A percentile compares a stretch with the other conserved stretches of the same genome.
Conservation (phyloP, 2,888 invertebrate species). For the Xanthorhoe designata region DNA sequence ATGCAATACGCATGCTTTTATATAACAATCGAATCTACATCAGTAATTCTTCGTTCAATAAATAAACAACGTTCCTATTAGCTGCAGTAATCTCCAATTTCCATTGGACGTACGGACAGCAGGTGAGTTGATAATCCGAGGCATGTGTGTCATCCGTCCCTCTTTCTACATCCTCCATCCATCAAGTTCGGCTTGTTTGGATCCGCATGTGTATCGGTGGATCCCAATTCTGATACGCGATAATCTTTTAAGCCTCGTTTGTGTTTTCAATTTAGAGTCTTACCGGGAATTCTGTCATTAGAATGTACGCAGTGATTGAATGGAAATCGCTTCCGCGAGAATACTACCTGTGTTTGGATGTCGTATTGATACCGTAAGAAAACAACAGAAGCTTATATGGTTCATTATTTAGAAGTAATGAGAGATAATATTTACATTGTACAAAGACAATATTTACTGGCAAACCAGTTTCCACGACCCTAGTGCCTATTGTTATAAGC, state of each 20-base stretch:
- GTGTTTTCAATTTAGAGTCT: slow-evolving; percentile 34
- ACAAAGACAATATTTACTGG: slow-evolving; percentile 18
- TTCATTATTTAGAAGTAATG: slow-evolving; percentile 19
- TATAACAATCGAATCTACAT: background rate
- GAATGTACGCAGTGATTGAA: slow-evolving; percentile 27
- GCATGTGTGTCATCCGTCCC: slow-evolving; percentile 39
- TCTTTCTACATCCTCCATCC: slow-evolving; percentile 39
- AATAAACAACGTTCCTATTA: slow-evolving; percentile 24
- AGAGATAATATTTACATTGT: slow-evolving; percentile 26
- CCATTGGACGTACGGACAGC: slow-evolving; percentile 25
- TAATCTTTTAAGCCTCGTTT: slow-evolving; percentile 42
- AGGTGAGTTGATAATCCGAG: slow-evolving; percentile 39
- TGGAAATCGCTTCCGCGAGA: slow-evolving; percentile 18
- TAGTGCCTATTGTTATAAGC: slow-evolving; percentile 26
- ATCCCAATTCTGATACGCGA: slow-evolving; percentile 35
- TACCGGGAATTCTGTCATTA: slow-evolving; percentile 27
- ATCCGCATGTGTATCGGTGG: slow-evolving; percentile 29
- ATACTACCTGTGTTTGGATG: slow-evolving; percentile 4
- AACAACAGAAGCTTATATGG: slow-evolving; percentile 10
- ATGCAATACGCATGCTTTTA: too few relatives aligned
- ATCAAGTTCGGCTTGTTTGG: slow-evolving; percentile 32
- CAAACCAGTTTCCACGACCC: slow-evolving; percentile 19
- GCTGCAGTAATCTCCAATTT: slow-evolving; percentile 24
- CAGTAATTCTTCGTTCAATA: slow-evolving; percentile 17
- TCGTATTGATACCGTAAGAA: background rate